Conservation (phyloP, 2,888 invertebrate species). For the Notocelia uddmanniana region DNA sequence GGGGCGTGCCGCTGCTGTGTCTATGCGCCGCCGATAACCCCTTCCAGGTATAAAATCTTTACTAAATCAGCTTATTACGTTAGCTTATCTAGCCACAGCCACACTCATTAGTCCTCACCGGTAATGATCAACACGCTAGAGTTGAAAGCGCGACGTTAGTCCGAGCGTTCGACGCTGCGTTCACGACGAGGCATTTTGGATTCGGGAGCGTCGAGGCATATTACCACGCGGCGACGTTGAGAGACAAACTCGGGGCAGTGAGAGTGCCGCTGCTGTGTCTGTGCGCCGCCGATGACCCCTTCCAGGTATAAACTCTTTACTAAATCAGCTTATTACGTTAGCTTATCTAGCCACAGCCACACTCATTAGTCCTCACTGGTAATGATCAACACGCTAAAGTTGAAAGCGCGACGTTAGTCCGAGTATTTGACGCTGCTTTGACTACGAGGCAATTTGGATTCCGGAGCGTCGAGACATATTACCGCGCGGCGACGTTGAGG, state of each 20-base stretch:
- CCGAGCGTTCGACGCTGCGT: slow-evolving; percentile 93
- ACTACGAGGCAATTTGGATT: slow-evolving; percentile 95
- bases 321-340: background rate
- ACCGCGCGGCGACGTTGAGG: slow-evolving; percentile 85
- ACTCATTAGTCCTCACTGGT: background rate
- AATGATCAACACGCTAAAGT: background rate
- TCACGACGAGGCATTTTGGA: slow-evolving; percentile 94
- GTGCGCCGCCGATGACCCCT: slow-evolving; percentile 95
- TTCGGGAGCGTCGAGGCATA: slow-evolving; percentile 92
- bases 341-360: background rate
- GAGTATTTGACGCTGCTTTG: slow-evolving; percentile 94
- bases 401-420: slow-evolving; percentile 60
- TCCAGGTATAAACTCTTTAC: slow-evolving; percentile 79
- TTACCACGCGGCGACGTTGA: slow-evolving; percentile 86
- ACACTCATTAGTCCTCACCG: slow-evolving; percentile 51
- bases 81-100: no score
- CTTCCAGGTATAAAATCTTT: no score
- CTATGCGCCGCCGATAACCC: no score
- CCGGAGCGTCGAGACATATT: slow-evolving; percentile 92
- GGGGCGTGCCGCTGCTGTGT: no score
- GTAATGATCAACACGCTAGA: background rate
- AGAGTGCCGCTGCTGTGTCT: slow-evolving; percentile 92
- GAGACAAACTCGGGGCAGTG: slow-evolving; percentile 90
- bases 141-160: slow-evolving; percentile 55
- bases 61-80: no score